Evolutionary conservation across 2,113 vertebrate genomes (phyloP), one percentile per base, ranked within the genome.

Genomic region (Spermophilus dauricus): DNA sequence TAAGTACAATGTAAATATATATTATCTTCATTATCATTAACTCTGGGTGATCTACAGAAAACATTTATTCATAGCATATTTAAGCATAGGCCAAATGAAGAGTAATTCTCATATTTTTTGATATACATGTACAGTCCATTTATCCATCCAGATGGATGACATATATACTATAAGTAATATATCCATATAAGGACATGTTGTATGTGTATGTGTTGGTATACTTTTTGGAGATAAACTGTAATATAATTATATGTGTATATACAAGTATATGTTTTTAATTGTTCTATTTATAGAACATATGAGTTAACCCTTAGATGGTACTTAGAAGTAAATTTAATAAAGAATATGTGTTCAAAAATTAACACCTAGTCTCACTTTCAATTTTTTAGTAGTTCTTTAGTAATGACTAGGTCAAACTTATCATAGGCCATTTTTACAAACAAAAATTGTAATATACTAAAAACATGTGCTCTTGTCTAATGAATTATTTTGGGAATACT

Each of bases 361-460:
- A 37, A 18, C 69, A 34, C 14, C n/a, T 72, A 37, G 5, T 37
- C 17, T 78, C 9, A 78, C 14, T 34, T 18, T 73, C 96, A 13
- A 39, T 20, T 16, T 65, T 76, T 81, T 93, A 45, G 37, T 34
- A 65, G 18, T 78, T 97, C 42, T 94, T 84, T 20, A 75, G 56
- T 73, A 89, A 89, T 53, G 11, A 92, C 32, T 73, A 63, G 18
- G 42, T 81, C 4, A 75, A 17, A 51, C 32, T 53, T 72, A 45
- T 45, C 61, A 92, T 8, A 81, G 30, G 7, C 22, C 45, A 78
- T 70, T 73, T 73, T 87, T 37, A 92, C 73, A 86, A 86, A 96
- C 17, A 65, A 11, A 56, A 56, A 30, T 39, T 67, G 10, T 2
- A 81, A n/a, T 63, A 53, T 22, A 82, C n/a, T 56, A 72, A 86